Percentiles rank a stretch among this genome's conserved stretches.
phyloP scores from a whole-genome alignment of 2,113 vertebrate species.

The Vidua macroura region DNA sequence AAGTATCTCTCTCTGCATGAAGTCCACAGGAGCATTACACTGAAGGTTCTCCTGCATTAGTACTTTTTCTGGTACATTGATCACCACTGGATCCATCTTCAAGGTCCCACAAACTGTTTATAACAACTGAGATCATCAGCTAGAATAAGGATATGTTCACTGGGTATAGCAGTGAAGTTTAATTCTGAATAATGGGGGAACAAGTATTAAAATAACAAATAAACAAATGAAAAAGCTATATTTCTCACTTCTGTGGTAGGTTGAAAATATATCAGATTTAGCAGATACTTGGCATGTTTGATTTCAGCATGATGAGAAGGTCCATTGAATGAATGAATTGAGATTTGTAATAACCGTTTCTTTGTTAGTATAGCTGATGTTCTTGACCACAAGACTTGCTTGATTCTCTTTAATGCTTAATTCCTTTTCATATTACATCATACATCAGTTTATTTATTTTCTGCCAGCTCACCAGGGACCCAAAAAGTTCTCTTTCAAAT shows the following conservation, averaged over 20 bases:
- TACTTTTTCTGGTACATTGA: not conserved
- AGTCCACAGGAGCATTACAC: not conserved
- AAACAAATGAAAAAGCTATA: not conserved
- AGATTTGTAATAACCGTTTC: not conserved
- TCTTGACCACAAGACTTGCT: not conserved
- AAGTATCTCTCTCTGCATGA: not conserved
- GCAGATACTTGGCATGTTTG: not conserved
- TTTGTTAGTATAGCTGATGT: not conserved
- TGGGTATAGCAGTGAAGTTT: not conserved
- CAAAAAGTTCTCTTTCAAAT: not conserved
- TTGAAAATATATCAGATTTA: not conserved
- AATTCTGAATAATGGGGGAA: not conserved
- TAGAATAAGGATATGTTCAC: not conserved
- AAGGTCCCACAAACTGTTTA: not conserved
- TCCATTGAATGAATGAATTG: not conserved
- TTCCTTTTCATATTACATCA: not conserved
- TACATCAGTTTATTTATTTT: not conserved
- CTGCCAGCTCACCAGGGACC: not conserved
- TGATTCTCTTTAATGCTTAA: not conserved
- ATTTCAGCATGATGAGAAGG: not conserved
- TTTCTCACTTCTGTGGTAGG: not conserved
- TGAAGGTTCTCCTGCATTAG: not conserved
- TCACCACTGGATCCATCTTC: not conserved
- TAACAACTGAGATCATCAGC: not conserved
- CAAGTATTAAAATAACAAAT: not conserved